A percentile compares a stretch with the other conserved stretches of the same genome.
These are phyloP conservation scores for Heterodera filipjevi DNA, from an alignment of 2,888 invertebrate genomes.

Conservation along the genomic window DNA sequence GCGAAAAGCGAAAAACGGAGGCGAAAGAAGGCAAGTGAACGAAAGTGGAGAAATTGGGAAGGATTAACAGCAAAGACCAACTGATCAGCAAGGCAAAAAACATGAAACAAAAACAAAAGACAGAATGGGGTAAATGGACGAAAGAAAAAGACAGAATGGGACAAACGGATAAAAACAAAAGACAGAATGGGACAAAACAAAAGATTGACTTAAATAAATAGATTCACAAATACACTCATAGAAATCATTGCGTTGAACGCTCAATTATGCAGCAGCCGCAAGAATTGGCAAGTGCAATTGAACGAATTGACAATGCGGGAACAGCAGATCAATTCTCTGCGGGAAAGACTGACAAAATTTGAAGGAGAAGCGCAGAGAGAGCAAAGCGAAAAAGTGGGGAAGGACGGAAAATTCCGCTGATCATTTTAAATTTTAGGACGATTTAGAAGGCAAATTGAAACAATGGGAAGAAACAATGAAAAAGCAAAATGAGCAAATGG, in stretches of 20 bases:
- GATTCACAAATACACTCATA: background rate
- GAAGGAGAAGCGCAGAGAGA: constrained; percentile 8
- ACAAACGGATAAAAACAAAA: too few relatives aligned
- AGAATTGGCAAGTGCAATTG: background rate
- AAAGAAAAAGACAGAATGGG: too few relatives aligned
- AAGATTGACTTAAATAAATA: background rate
- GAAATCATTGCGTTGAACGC: background rate
- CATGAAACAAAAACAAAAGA: background rate
- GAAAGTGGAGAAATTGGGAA: background rate
- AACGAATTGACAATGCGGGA: background rate
- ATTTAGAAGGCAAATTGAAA: background rate
- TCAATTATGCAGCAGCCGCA: background rate
- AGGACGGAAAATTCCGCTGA: background rate
- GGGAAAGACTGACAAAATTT: background rate
- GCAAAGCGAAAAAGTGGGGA: background rate
- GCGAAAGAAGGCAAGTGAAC: background rate
- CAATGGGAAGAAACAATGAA: background rate
- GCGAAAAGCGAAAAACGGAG: background rate
- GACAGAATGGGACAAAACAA: too few relatives aligned
- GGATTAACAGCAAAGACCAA: background rate
- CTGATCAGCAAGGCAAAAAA: background rate
- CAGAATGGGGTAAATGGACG: too few relatives aligned
- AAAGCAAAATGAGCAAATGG: constrained; percentile 7
- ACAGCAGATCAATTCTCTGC: background rate
- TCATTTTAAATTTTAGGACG: constrained; percentile 12